These are phyloP conservation scores for Coremacera marginata DNA, from an alignment of 2,888 invertebrate species.

Conservation along the genomic window DNA sequence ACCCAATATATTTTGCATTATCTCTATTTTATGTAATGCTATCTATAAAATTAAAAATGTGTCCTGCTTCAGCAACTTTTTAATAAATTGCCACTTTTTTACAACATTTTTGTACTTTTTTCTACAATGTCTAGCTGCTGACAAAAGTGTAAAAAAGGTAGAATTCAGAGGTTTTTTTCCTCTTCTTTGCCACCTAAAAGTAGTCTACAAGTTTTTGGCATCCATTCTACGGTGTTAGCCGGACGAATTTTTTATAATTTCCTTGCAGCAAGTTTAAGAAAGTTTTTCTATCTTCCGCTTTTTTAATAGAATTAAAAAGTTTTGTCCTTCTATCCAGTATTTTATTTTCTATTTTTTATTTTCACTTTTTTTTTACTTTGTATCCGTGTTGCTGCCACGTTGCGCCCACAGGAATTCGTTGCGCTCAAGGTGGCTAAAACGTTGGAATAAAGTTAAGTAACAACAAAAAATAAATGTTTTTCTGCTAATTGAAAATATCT, in stretches of 20 bases:
- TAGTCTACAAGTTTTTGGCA: slow-evolving; percentile 33
- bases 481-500: slow-evolving; percentile 69
- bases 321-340: slow-evolving; percentile 45
- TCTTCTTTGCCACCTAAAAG: slow-evolving; percentile 21
- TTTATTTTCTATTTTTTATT: slow-evolving; percentile 50
- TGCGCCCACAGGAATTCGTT: slow-evolving; percentile 58
- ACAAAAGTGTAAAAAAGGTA: slow-evolving; percentile 4
- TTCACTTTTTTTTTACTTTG: slow-evolving; percentile 52
- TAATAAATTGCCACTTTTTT: slow-evolving; percentile 2
- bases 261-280: slow-evolving; percentile 40
- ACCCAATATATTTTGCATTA: neutral
- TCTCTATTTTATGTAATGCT: neutral
- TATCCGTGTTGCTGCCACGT: slow-evolving; percentile 51
- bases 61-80: slow-evolving; percentile 23
- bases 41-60: neutral
- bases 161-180: neutral
- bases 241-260: slow-evolving; percentile 26
- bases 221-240: slow-evolving; percentile 40
- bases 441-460: slow-evolving; percentile 26
- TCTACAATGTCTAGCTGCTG: slow-evolving; percentile 1
- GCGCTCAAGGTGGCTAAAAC: slow-evolving; percentile 61
- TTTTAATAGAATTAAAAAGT: slow-evolving; percentile 66
- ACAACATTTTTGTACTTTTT: neutral
- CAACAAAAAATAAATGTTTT: slow-evolving; percentile 61
- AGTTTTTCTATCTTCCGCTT: slow-evolving; percentile 46